Conservation (phyloP, 2,797 vertebrate genomes). For the Chlorospingus semifuscus region DNA sequence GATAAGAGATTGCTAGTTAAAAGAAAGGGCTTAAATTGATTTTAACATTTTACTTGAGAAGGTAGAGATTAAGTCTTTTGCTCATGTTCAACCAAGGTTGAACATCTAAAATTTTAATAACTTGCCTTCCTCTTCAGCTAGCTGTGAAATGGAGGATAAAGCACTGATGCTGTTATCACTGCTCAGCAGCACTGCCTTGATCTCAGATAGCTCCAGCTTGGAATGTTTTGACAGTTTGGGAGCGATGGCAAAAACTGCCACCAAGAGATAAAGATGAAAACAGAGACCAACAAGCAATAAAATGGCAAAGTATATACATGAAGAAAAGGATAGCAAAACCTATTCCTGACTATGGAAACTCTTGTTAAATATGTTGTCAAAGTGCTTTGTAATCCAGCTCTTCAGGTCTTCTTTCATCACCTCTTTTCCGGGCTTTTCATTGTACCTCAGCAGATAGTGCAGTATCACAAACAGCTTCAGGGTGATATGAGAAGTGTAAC, state of each 20-base stretch:
- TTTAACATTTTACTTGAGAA: not conserved
- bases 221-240: not conserved
- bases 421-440: not conserved
- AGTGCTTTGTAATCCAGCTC: not conserved
- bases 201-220: not conserved
- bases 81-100: not conserved
- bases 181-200: not conserved
- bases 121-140: not conserved
- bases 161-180: not conserved
- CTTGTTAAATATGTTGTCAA: not conserved
- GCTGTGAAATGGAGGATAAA: not conserved
- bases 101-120: not conserved
- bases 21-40: not conserved
- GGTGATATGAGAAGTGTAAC: not conserved
- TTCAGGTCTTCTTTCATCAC: not conserved
- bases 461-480: not conserved
- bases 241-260: not conserved
- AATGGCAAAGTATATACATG: not conserved
- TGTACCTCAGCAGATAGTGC: not conserved
- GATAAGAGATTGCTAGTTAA: not conserved
- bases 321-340: not conserved
- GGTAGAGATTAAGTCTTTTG: not conserved
- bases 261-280: not conserved
- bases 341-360: not conserved
- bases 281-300: not conserved